Evolutionary conservation across 1,140 invertebrate genomes (phyloP).

Genomic region (Euschistus heros): DNA sequence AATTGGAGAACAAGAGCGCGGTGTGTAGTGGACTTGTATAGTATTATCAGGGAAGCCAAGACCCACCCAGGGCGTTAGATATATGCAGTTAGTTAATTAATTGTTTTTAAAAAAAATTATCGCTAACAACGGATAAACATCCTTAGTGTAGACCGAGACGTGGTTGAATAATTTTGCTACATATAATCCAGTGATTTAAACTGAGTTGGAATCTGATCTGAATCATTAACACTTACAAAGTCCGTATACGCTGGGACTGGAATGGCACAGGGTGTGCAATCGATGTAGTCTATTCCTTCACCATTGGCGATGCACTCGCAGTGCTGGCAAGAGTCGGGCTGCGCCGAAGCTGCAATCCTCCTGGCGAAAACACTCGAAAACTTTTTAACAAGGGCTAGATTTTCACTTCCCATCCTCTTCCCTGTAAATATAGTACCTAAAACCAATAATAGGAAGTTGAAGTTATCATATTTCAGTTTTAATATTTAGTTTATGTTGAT

Average conservation of each 20-base stretch:
- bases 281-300: conserved; percentile 50
- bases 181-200: neutral
- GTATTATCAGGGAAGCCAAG: too few relatives aligned
- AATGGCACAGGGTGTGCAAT: conserved; percentile 47
- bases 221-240: conserved; percentile 38
- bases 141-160: neutral
- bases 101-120: neutral
- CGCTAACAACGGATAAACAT: neutral
- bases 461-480: neutral
- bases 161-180: neutral
- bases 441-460: neutral
- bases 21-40: too few relatives aligned
- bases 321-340: conserved; percentile 50
- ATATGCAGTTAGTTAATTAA: too few relatives aligned
- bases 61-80: too few relatives aligned
- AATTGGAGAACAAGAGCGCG: too few relatives aligned
- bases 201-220: neutral
- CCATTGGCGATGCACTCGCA: conserved; percentile 62
- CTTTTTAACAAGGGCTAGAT: conserved; percentile 47
- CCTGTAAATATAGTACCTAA: conserved; percentile 48
- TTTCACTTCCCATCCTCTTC: conserved; percentile 45
- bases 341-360: conserved; percentile 49
- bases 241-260: conserved; percentile 40
- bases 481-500: neutral
- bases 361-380: conserved; percentile 58